Percentiles rank a stretch among this genome's conserved stretches.
Evolutionary conservation across 2,888 invertebrate species (phyloP).

Genomic region (Nebria brevicollis): DNA sequence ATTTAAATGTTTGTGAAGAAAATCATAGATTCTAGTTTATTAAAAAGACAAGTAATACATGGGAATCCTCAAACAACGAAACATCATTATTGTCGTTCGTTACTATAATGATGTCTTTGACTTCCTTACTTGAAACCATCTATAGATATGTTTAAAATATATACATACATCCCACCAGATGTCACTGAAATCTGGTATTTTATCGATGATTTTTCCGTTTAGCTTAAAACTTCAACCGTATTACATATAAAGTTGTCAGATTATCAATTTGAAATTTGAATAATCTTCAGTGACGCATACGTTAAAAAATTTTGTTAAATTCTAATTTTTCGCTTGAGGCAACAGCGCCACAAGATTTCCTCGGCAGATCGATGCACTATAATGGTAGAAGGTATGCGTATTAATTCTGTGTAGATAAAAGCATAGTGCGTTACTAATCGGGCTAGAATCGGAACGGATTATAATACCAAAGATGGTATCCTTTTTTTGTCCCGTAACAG

Average conservation of each 20-base stretch:
- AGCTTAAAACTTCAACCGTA: not conserved
- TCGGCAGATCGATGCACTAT: conserved; percentile 16
- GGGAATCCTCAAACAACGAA: not conserved
- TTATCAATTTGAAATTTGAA: conserved; percentile 31
- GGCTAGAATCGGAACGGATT: conserved; percentile 38
- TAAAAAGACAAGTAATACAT: not conserved
- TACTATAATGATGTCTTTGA: not conserved
- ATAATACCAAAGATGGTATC: conserved; percentile 28
- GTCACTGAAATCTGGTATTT: conserved; percentile 19
- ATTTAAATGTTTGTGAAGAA: not conserved
- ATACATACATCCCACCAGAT: not conserved
- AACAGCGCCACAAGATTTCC: conserved; percentile 16
- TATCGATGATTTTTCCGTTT: not conserved
- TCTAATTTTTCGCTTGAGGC: conserved; percentile 28
- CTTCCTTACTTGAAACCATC: not conserved
- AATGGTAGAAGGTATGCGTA: conserved; percentile 24
- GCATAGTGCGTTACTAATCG: conserved; percentile 42
- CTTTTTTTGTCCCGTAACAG: not conserved
- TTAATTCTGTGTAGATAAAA: conserved; percentile 40
- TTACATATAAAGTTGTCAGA: conserved; percentile 1
- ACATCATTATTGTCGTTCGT: not conserved
- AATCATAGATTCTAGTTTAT: not conserved
- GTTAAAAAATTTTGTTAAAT: conserved; percentile 22
- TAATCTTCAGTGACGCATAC: conserved; percentile 15
- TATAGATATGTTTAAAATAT: not conserved